Evolutionary conservation across 2,797 vertebrate species (phyloP).

Genomic region (Aulostomus chinensis): DNA sequence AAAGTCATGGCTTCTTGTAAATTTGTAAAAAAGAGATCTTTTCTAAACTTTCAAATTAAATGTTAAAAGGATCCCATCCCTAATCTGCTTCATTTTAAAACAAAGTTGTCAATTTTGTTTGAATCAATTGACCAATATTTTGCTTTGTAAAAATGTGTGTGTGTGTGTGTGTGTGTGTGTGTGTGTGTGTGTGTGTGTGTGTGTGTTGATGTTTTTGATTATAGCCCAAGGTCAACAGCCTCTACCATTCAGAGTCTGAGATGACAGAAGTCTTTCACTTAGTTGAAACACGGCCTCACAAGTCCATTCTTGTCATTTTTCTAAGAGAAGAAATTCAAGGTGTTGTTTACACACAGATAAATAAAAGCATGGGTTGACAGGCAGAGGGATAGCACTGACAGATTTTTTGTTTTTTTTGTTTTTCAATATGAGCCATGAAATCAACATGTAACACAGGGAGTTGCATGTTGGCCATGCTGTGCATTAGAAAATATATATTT

Average conservation of each 20-base stretch:
- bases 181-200: slow-evolving; percentile 14
- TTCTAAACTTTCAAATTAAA: slow-evolving; percentile 57
- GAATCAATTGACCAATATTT: too few relatives aligned
- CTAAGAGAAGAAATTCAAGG: slow-evolving; percentile 34
- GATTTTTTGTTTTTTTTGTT: background rate
- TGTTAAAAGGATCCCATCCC: slow-evolving; percentile 14
- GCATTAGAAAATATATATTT: background rate
- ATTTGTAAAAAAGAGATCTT: slow-evolving; percentile 34
- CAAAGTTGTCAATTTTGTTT: too few relatives aligned
- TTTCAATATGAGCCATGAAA: slow-evolving; percentile 5
- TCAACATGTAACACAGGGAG: background rate
- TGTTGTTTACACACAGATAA: slow-evolving; percentile 45
- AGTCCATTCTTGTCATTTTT: slow-evolving; percentile 76
- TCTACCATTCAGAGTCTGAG: slow-evolving; percentile 45
- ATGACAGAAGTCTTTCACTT: slow-evolving; percentile 74
- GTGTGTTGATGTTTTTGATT: slow-evolving; percentile 50
- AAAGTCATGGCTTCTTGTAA: slow-evolving; percentile 18
- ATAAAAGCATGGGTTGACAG: slow-evolving; percentile 17
- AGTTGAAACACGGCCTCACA: slow-evolving; percentile 67
- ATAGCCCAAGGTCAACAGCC: slow-evolving; percentile 63
- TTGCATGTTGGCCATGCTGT: background rate
- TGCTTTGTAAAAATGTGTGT: slow-evolving; percentile 2
- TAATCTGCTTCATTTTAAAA: too few relatives aligned
- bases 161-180: slow-evolving; percentile 5
- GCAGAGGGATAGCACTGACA: slow-evolving; percentile 8